Evolutionary conservation across 2,888 invertebrate genomes (phyloP), one percentile per base, ranked within the genome.

Genomic region (Crocallis elinguaria): DNA sequence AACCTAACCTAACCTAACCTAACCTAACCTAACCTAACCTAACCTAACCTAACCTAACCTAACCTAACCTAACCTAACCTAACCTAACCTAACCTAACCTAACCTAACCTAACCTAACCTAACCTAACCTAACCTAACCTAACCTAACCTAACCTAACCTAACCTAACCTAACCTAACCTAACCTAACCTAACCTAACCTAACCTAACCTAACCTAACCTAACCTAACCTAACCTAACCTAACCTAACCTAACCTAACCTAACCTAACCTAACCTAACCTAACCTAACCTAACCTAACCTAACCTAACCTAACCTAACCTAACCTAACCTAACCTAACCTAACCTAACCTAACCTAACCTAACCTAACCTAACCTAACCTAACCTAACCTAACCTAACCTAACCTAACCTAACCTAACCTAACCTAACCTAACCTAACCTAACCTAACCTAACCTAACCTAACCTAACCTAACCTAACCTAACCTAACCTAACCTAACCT

Each of bases 401-500:
- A 30, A 30, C 30, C 30, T 30, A 30, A 30, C 30, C 30, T 30
- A 30, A 30, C 30, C 30, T 30, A 30, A 30, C 30, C 30, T 30
- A 30, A 30, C 30, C 30, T 30, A 30, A 30, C 30, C 30, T 30
- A 30, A 30, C 30, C 30, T 32, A 30, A 30, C 30, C 30, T 30
- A 30, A 30, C 30, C 30, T 30, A 30, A 49, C 41, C 41, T 42
- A 42, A 49, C 49, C 49, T 49, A 49, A 49, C 49, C 49, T 49
- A 49, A 49, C 49, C 49, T 49, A 49, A 49, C 49, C 49, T 49
- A 49, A 49, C 49, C 49, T 49, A 49, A 49, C 49, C 53, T 53
- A 53, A 53, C 53, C 53, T 51, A 51, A 51, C 54, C 54, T 54
- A 49, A 49, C 54, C 48, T 49, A 44, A 54, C 48, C 54, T 45